Evolutionary conservation across 2,113 vertebrate species (phyloP), one percentile per base, ranked within the genome.

Genomic region (Cinclus cinclus): DNA sequence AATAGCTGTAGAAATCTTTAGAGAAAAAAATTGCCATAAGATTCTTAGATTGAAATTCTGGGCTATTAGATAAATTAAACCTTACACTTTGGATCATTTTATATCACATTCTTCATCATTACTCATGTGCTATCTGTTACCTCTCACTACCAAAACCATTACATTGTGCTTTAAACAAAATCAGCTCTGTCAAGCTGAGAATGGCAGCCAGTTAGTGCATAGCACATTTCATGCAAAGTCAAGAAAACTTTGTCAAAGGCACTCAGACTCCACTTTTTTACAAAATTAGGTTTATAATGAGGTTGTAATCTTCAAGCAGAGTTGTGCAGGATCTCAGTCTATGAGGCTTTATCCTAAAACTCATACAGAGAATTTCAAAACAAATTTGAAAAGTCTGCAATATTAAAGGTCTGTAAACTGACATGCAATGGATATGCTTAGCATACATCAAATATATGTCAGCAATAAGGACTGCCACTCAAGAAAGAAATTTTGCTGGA

Each of bases 401-500:
- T 95, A 93, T 95, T 93, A 96, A 42, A 96, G 75, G 78, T 77
- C 90, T 96, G 87, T 94, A 95, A 96, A 96, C 89, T 97, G 96
- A 93, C 95, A 96, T 11, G 6, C 83, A 96, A 95, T 70, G 83
- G 92, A 52, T 92, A 69, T 90, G 75, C 78, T 97, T 96, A 97
- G 92, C 95, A 91, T 76, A 90, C 88, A 91, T 96, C 95, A 94
- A 96, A 97, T 60, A 30, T 78, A 78, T 93, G 86, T 73, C 95
- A 94, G 91, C 95, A 97, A 82, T 89, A 96, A 97, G 94, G 91
- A 95, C 95, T 97, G 95, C 86, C 95, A 96, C 78, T 97, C 96
- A 96, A n/a, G 75, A 94, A 63, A 64, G 81, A 95, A 97, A 96
- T 96, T 96, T 83, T 97, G 92, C 97, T 95, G 94, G 96, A 96